phyloP scores from a whole-genome alignment of 2,797 vertebrate species.

The Gadopsis marmoratus region DNA sequence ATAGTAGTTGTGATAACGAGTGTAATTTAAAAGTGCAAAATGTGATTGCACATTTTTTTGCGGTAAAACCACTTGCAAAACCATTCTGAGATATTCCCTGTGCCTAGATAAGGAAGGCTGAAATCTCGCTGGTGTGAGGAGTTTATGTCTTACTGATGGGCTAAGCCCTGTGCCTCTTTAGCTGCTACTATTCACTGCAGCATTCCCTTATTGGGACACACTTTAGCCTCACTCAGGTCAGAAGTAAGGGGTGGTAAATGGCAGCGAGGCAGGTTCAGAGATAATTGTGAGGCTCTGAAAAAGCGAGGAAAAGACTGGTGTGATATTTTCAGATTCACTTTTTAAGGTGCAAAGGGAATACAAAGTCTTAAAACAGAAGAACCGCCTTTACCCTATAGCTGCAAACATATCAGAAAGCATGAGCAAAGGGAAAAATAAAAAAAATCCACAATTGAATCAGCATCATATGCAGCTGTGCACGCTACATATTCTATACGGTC shows the following conservation, averaged over 20 bases:
- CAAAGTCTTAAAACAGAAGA: constrained; percentile 20
- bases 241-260: constrained; percentile 45
- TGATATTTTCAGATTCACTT: constrained; percentile 4
- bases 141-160: constrained; percentile 80
- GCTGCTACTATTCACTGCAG: constrained; percentile 59
- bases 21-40: constrained; percentile 83
- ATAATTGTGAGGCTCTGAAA: constrained; percentile 7
- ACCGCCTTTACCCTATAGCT: constrained; percentile 25
- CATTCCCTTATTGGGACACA: constrained; percentile 56
- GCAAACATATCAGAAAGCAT: constrained; percentile 45
- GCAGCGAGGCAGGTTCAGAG: constrained; percentile 30
- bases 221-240: constrained; percentile 41
- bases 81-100: constrained; percentile 75
- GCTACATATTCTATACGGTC: constrained; percentile 47
- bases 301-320: not conserved
- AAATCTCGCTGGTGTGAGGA: constrained; percentile 79
- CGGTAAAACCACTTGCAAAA: constrained; percentile 77
- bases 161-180: constrained; percentile 68
- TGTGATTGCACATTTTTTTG: constrained; percentile 79
- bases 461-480: constrained; percentile 37
- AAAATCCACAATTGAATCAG: constrained; percentile 20
- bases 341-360: constrained; percentile 17
- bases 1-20: no score
- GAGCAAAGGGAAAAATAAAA: constrained; percentile 19
- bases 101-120: constrained; percentile 80